These are phyloP conservation scores for Pollimyrus isidori DNA, from an alignment of 2,113 vertebrate genomes.

Conservation along the genomic window DNA sequence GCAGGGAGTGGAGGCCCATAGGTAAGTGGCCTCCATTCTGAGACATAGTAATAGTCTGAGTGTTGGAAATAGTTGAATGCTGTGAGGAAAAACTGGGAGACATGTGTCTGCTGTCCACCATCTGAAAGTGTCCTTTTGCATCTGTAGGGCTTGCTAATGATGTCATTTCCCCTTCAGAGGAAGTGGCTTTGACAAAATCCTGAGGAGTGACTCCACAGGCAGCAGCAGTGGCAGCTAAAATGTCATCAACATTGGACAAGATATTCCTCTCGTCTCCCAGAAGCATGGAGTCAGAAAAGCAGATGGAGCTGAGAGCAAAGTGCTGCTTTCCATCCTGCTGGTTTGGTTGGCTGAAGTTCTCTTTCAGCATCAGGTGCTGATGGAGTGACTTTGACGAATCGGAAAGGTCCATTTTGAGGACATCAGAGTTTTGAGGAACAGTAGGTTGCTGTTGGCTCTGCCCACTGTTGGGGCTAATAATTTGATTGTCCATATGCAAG, in stretches of 20 bases:
- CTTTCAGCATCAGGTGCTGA: constrained; percentile 68
- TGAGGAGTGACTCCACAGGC: constrained; percentile 87
- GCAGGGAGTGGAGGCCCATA: constrained; percentile 65
- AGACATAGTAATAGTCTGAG: constrained; percentile 69
- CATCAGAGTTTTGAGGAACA: constrained; percentile 67
- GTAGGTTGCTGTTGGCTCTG: constrained; percentile 67
- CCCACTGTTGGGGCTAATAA: constrained; percentile 65
- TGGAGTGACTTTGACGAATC: constrained; percentile 73
- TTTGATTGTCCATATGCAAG: constrained; percentile 78
- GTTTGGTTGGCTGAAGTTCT: constrained; percentile 72
- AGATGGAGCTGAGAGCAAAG: constrained; percentile 88
- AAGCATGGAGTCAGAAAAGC: constrained; percentile 90
- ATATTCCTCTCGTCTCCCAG: constrained; percentile 90
- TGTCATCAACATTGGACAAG: constrained; percentile 92
- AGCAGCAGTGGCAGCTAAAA: constrained; percentile 88
- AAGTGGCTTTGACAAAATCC: constrained; percentile 84
- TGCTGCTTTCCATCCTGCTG: constrained; percentile 85
- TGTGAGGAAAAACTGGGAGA: constrained; percentile 72
- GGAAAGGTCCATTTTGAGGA: constrained; percentile 68
- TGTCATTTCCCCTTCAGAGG: constrained; percentile 68
- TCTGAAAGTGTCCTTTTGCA: constrained; percentile 76
- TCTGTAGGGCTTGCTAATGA: constrained; percentile 62
- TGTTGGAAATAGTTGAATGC: constrained; percentile 64
- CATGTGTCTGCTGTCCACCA: constrained; percentile 71
- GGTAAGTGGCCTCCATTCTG: constrained; percentile 76